Conservation (phyloP, 1,140 invertebrate genomes). For the Eriosoma lanigerum region DNA sequence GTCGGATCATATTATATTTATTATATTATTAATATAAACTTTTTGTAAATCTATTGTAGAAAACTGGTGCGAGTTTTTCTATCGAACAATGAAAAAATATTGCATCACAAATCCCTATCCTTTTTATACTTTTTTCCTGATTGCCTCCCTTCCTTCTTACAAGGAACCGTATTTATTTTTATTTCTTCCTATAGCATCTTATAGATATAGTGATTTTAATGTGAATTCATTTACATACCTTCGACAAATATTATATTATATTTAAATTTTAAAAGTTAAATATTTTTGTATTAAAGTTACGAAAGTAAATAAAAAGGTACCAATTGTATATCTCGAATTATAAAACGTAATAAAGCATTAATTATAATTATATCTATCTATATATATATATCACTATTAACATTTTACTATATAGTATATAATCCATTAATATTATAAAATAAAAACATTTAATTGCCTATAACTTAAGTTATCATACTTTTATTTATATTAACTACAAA, state of each 20-base stretch:
- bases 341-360: not conserved
- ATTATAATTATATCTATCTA: too few species aligned
- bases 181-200: not conserved
- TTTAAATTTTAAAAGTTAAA: not conserved
- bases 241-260: not conserved
- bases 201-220: not conserved
- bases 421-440: too few species aligned
- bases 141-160: conserved; percentile 3
- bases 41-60: not conserved
- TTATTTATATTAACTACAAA: too few species aligned
- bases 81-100: conserved; percentile 17
- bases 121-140: conserved; percentile 8
- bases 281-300: not conserved
- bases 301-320: not conserved
- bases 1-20: not conserved
- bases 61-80: not conserved
- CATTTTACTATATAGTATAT: too few species aligned
- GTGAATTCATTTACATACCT: conserved; percentile 3
- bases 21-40: conserved; percentile 25
- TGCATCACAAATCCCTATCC: conserved; percentile 5
- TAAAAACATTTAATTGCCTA: too few species aligned
- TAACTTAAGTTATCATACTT: too few species aligned
- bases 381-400: too few species aligned
- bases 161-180: conserved; percentile 25
- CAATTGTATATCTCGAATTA: not conserved